Conservation (phyloP, 2,113 vertebrate genomes). For the Leuciscus idus region DNA sequence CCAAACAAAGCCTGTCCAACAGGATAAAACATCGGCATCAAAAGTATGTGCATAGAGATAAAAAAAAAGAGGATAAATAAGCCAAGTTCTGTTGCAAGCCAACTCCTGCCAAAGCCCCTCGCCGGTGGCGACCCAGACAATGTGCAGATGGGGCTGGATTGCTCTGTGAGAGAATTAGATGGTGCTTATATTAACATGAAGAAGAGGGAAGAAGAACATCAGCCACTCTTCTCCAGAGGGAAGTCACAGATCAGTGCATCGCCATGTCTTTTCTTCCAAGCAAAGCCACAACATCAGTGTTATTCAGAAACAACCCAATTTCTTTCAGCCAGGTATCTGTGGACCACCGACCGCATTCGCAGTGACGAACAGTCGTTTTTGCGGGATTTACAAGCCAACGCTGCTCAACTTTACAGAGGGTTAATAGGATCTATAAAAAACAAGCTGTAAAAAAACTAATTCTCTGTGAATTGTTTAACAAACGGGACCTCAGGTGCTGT, state of each 20-base stretch:
- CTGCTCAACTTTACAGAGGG: conserved; percentile 70
- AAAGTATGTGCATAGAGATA: conserved; percentile 81
- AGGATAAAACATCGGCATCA: conserved; percentile 79
- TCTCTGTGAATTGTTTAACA: conserved; percentile 56
- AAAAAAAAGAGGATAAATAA: conserved; percentile 62
- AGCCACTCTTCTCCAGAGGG: conserved; percentile 46
- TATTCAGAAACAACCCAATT: conserved; percentile 44
- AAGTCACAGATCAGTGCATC: conserved; percentile 55
- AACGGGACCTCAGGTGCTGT: not conserved
- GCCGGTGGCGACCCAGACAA: conserved; percentile 69
- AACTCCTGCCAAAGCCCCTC: conserved; percentile 67
- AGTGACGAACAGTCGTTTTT: conserved; percentile 76
- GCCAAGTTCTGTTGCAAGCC: conserved; percentile 73
- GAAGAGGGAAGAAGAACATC: conserved; percentile 54
- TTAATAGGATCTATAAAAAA: conserved; percentile 71
- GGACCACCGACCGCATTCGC: conserved; percentile 67
- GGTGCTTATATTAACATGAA: conserved; percentile 65
- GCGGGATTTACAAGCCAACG: conserved; percentile 71
- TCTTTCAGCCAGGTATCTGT: conserved; percentile 59
- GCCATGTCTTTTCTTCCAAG: conserved; percentile 43
- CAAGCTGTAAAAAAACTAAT: conserved; percentile 74
- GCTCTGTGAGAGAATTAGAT: conserved; percentile 68
- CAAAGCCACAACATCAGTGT: conserved; percentile 53
- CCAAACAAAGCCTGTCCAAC: conserved; percentile 79
- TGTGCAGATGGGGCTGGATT: conserved; percentile 69